These are phyloP conservation scores for Adoxophyes honmai DNA, from an alignment of 1,140 invertebrate species.

Conservation along the genomic window DNA sequence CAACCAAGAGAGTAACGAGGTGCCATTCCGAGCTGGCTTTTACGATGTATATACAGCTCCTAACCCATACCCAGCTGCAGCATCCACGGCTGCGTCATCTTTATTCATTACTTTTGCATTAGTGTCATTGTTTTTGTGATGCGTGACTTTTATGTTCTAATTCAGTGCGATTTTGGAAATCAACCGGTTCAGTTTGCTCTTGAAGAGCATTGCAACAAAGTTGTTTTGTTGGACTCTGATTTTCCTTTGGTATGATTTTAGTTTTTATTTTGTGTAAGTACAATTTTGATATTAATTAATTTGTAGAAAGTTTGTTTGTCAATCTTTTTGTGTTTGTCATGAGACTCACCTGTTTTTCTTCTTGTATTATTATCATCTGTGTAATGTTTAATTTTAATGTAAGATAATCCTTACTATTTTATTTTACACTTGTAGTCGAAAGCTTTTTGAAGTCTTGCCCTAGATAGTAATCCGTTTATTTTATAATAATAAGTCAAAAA, in stretches of 20 bases:
- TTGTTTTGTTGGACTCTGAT: background rate
- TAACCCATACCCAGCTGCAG: slow-evolving; percentile 47
- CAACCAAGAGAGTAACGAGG: slow-evolving; percentile 61
- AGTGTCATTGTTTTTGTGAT: slow-evolving; percentile 41
- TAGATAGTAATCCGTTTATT: background rate
- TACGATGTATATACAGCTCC: slow-evolving; percentile 70
- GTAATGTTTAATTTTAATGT: slow-evolving; percentile 2
- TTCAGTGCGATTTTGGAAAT: slow-evolving; percentile 17
- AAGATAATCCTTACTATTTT: background rate
- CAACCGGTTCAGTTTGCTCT: background rate
- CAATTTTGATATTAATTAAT: slow-evolving; percentile 5
- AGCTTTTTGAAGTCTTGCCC: background rate
- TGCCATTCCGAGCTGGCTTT: slow-evolving; percentile 67
- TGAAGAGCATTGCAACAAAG: background rate
- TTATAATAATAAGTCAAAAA: slow-evolving; percentile 2
- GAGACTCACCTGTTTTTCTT: background rate
- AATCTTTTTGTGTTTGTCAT: background rate
- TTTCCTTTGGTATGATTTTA: slow-evolving; percentile 3
- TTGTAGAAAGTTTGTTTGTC: slow-evolving; percentile 1
- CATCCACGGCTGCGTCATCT: slow-evolving; percentile 38
- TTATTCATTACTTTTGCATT: slow-evolving; percentile 33
- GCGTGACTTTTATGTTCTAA: slow-evolving; percentile 27
- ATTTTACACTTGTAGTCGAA: too few relatives aligned
- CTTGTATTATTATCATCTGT: background rate
- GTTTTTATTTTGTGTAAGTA: slow-evolving; percentile 10